Evolutionary conservation across 2,113 vertebrate genomes (phyloP).

Genomic region (Spea bombifrons): DNA sequence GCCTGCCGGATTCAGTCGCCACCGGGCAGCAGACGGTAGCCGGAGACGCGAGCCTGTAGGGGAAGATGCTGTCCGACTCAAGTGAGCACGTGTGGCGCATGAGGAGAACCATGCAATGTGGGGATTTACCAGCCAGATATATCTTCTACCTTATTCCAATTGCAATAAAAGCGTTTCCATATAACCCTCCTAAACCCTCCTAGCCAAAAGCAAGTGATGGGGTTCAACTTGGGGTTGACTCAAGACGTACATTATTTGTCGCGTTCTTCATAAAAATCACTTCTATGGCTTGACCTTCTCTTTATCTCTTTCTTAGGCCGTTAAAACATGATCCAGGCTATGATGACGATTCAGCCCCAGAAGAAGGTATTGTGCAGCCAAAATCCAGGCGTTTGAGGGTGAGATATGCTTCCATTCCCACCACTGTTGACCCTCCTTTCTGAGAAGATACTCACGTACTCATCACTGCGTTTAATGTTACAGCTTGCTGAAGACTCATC

Average conservation of each 20-base stretch:
- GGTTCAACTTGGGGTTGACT: too few species aligned
- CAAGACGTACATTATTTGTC: too few species aligned
- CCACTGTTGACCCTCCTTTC: neutral
- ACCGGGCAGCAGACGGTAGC: constrained; percentile 37
- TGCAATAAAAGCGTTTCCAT: too few species aligned
- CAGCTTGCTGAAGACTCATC: constrained; percentile 57
- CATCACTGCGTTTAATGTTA: neutral
- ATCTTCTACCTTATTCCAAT: too few species aligned
- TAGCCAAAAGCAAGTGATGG: too few species aligned
- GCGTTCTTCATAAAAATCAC: too few species aligned
- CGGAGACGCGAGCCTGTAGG: constrained; percentile 77
- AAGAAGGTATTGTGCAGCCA: constrained; percentile 62
- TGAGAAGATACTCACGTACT: neutral
- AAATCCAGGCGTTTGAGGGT: constrained; percentile 58
- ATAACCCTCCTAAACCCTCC: too few species aligned
- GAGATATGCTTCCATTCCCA: neutral
- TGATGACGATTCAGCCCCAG: constrained; percentile 73
- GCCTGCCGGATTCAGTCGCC: constrained; percentile 58
- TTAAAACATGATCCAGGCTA: constrained; percentile 68
- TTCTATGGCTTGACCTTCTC: neutral
- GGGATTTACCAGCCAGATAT: too few species aligned
- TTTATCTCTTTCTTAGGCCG: constrained; percentile 58
- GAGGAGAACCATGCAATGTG: neutral
- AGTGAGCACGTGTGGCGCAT: constrained; percentile 61
- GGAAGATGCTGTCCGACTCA: constrained; percentile 79